These are phyloP conservation scores for Brachyistius frenatus DNA, from an alignment of 2,113 vertebrate species.

Conservation along the genomic window DNA sequence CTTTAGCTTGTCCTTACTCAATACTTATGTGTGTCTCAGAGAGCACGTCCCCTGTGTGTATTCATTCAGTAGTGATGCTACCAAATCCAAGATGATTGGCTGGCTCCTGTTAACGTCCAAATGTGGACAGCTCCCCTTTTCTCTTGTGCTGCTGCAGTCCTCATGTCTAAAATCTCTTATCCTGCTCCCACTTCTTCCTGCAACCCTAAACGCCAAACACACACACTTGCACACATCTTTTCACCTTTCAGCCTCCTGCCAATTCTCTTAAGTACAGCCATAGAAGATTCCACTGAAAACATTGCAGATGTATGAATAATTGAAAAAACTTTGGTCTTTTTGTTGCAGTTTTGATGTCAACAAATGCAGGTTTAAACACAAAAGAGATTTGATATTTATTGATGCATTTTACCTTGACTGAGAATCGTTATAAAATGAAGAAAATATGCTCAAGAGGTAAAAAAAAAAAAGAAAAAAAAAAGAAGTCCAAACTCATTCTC, in stretches of 20 bases:
- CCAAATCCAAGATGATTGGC: conserved; percentile 75
- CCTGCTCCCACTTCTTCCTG: conserved; percentile 8
- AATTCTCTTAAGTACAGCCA: conserved; percentile 26
- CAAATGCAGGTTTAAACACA: conserved; percentile 5
- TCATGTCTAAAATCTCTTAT: conserved; percentile 47
- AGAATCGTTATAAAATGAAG: not conserved
- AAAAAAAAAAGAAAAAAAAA: not conserved
- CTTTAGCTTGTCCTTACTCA: conserved; percentile 60
- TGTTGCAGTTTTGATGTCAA: conserved; percentile 16
- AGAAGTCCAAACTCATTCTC: conserved; percentile 10
- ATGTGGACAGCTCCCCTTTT: conserved; percentile 61
- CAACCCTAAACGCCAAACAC: conserved; percentile 1
- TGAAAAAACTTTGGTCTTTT: not conserved
- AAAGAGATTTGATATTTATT: conserved; percentile 9
- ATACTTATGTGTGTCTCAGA: conserved; percentile 50
- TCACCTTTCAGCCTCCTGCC: conserved; percentile 18
- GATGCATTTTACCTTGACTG: not conserved
- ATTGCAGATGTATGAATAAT: conserved; percentile 2
- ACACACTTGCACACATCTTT: conserved; percentile 1
- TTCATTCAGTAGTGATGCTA: conserved; percentile 42
- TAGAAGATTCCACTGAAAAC: conserved; percentile 19
- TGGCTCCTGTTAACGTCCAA: conserved; percentile 48
- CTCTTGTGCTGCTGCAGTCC: conserved; percentile 54
- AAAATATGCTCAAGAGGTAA: conserved; percentile 20
- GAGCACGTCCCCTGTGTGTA: conserved; percentile 20